Conservation (phyloP, 2,113 vertebrate genomes). For the Tyto alba region DNA sequence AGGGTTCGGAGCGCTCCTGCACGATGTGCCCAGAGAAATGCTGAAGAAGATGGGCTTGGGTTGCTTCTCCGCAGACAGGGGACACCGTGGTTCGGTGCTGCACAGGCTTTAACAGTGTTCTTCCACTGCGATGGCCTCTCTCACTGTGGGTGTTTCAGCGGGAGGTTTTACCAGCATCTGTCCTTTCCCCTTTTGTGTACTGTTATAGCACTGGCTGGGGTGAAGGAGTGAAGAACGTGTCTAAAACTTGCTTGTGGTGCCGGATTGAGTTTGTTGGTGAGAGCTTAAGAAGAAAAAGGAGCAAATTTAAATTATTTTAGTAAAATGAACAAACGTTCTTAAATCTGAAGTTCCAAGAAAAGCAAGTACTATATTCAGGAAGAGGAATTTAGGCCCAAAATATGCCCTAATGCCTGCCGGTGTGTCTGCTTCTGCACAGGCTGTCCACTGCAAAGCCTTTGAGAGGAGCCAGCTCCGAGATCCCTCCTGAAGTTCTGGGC, state of each 20-base stretch:
- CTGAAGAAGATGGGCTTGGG: no score
- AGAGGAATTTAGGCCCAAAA: not conserved
- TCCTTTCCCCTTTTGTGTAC: not conserved
- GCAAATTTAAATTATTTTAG: not conserved
- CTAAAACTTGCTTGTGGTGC: not conserved
- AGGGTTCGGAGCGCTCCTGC: not conserved
- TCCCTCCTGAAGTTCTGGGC: not conserved
- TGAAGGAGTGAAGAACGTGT: not conserved
- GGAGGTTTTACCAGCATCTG: not conserved
- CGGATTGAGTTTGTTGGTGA: not conserved
- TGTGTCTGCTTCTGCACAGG: not conserved
- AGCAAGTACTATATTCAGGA: not conserved
- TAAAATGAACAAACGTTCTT: not conserved
- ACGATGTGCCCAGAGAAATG: accelerated
- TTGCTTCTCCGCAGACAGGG: accelerated
- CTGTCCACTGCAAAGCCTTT: not conserved
- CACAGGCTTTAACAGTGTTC: accelerated
- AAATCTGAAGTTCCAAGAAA: not conserved
- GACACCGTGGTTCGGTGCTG: accelerated
- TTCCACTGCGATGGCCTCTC: not conserved
- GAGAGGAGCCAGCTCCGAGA: not conserved
- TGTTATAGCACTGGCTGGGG: not conserved
- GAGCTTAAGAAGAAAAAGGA: not conserved
- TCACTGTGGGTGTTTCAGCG: not conserved
- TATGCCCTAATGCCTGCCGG: not conserved